These are phyloP conservation scores for Acronicta leporina DNA, from an alignment of 2,888 invertebrate species.

Conservation along the genomic window DNA sequence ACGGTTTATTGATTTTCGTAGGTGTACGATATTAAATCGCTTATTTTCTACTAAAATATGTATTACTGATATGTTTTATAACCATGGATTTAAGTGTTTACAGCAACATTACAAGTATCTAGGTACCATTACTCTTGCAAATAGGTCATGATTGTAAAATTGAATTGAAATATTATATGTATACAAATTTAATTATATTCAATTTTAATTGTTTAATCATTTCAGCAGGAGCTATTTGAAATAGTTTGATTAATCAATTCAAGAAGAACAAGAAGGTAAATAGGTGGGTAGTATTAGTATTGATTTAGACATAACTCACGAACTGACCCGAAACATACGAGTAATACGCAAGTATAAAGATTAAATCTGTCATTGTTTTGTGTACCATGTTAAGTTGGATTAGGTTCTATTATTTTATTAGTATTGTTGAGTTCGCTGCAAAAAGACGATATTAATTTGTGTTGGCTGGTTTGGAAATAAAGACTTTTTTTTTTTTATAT, in stretches of 20 bases:
- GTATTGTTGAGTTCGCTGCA: too few species aligned
- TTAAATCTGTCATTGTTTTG: too few species aligned
- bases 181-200: constrained; percentile 2
- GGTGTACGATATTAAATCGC: constrained; percentile 44
- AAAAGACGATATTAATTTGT: too few species aligned
- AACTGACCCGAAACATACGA: too few species aligned
- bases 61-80: constrained; percentile 22
- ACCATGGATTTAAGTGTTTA: constrained; percentile 25
- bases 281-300: constrained; percentile 2
- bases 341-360: too few species aligned
- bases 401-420: too few species aligned
- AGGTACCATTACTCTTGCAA: too few species aligned
- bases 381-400: too few species aligned
- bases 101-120: constrained; percentile 4
- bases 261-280: constrained; percentile 1
- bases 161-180: constrained; percentile 27
- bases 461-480: too few species aligned
- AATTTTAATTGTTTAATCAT: constrained; percentile 15
- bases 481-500: too few species aligned
- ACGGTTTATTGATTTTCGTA: constrained; percentile 38
- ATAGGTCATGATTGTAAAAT: constrained; percentile 25
- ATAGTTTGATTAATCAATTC: constrained; percentile 14
- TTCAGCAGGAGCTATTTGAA: neutral
- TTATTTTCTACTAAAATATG: constrained; percentile 37
- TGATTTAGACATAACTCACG: neutral